A percentile compares a stretch with the other conserved stretches of the same genome.
Evolutionary conservation across 2,797 vertebrate genomes (phyloP).

Genomic region (Trachops cirrhosus): DNA sequence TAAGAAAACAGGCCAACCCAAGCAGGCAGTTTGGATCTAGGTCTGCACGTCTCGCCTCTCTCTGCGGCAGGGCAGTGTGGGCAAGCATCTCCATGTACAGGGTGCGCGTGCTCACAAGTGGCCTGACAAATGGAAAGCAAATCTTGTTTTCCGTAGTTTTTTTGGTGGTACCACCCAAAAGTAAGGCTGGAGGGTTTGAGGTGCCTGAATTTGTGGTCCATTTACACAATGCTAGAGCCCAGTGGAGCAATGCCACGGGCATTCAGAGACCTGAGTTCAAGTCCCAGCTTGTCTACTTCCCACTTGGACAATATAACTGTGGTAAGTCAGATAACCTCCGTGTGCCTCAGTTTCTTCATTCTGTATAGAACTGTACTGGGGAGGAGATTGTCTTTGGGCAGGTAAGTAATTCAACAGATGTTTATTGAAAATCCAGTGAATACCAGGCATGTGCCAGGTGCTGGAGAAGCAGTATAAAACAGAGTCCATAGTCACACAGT

Average conservation of each 20-base stretch:
- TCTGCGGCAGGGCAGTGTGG: not conserved
- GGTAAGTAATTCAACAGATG: not conserved
- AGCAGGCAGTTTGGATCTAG: not conserved
- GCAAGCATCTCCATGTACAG: not conserved
- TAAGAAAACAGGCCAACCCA: not conserved
- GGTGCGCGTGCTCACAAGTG: not conserved
- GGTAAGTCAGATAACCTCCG: not conserved
- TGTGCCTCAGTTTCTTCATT: not conserved
- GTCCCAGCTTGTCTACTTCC: not conserved
- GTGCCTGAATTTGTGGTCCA: not conserved
- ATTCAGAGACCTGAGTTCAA: not conserved
- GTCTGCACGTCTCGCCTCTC: not conserved
- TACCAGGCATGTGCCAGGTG: not conserved
- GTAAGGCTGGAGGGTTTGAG: not conserved
- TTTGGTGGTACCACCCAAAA: not conserved
- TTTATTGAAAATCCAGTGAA: not conserved
- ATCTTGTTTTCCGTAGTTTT: not conserved
- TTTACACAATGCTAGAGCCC: not conserved
- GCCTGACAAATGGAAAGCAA: not conserved
- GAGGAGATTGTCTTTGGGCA: not conserved
- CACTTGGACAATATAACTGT: not conserved
- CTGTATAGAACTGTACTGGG: not conserved
- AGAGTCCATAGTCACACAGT: not conserved
- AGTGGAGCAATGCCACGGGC: not conserved
- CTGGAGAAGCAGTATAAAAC: not conserved